These are phyloP conservation scores for Neuroscelio doddi DNA, from an alignment of 2,888 invertebrate genomes.

Conservation along the genomic window DNA sequence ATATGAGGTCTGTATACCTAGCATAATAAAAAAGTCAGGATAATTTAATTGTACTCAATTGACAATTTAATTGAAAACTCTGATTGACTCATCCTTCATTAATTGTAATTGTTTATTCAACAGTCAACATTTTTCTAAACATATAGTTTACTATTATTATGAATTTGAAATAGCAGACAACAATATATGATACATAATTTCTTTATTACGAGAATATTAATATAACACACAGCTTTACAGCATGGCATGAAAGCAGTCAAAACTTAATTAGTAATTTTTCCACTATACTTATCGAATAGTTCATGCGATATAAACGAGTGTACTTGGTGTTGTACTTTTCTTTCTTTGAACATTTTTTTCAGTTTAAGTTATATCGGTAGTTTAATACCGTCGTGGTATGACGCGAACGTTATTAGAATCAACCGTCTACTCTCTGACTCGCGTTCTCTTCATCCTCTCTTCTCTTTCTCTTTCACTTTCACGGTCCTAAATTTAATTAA, in stretches of 20 bases:
- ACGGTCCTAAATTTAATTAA: slow-evolving; percentile 72
- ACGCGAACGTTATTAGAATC: slow-evolving; percentile 67
- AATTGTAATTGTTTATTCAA: too few relatives aligned
- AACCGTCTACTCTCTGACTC: slow-evolving; percentile 54
- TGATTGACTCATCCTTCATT: too few relatives aligned
- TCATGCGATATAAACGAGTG: slow-evolving; percentile 19
- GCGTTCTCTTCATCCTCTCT: slow-evolving; percentile 42
- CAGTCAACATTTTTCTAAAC: too few relatives aligned
- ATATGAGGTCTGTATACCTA: too few relatives aligned
- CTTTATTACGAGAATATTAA: too few relatives aligned
- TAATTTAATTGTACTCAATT: too few relatives aligned
- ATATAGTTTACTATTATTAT: too few relatives aligned
- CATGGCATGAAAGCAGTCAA: background rate
- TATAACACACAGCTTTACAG: too few relatives aligned
- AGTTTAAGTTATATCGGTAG: slow-evolving; percentile 59
- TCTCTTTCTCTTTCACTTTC: slow-evolving; percentile 62
- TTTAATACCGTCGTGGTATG: slow-evolving; percentile 62
- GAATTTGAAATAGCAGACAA: too few relatives aligned
- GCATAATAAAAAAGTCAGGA: too few relatives aligned
- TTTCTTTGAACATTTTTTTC: slow-evolving; percentile 22
- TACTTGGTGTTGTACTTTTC: slow-evolving; percentile 22
- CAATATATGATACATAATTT: too few relatives aligned
- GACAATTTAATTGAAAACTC: too few relatives aligned
- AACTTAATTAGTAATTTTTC: slow-evolving; percentile 15
- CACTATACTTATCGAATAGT: background rate